Evolutionary conservation across 1,140 invertebrate species (phyloP), one percentile per base, ranked within the genome.

Genomic region (Drosophila erecta): DNA sequence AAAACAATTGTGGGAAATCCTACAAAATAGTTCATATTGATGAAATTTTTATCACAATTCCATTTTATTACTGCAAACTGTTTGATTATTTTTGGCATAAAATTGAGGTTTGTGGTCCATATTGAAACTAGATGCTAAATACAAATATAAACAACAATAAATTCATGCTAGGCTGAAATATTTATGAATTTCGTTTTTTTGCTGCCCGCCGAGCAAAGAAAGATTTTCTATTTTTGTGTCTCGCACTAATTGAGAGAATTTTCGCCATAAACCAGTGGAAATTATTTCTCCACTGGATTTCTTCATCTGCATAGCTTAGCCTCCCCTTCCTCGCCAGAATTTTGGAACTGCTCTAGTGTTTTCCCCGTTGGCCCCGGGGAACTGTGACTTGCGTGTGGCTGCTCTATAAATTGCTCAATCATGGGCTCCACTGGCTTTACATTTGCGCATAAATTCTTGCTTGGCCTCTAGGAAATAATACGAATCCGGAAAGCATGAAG

Each of bases 401-500:
- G 64, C 56, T 57, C 73, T 41, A 77, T 77, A 77, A 77, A 77
- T 77, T 77, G 73, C 73, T 77, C 64, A 76, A 77, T 77, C 75
- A 60, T 61, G 64, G 72, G 64, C 73, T 69, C 51, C 43, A 20
- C 54, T 69, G 66, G 66, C 41, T 76, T 76, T 77, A 56, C 75
- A 76, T 77, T 76, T 77, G 73, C 73, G 57, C 75, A 77, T 77
- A 76, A 76, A 76, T 76, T 76, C 55, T 57, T 54, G 27, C 57
- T 41, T 37, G 54, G 50, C 58, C 58, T 76, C 35, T 50, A 37
- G 46, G 53, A 75, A 75, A 75, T 75, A 56, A 60, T 75, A 58
- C 70, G 56, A 55, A 49, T 58, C 61, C 81, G 37, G 38, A 24
- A 51, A 49, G 41, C 24, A 37, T 54, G 54, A 54, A 49, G 55